Base-by-base conservation (phyloP, 2,113 vertebrate species). In the Blennius ocellaris region DNA sequence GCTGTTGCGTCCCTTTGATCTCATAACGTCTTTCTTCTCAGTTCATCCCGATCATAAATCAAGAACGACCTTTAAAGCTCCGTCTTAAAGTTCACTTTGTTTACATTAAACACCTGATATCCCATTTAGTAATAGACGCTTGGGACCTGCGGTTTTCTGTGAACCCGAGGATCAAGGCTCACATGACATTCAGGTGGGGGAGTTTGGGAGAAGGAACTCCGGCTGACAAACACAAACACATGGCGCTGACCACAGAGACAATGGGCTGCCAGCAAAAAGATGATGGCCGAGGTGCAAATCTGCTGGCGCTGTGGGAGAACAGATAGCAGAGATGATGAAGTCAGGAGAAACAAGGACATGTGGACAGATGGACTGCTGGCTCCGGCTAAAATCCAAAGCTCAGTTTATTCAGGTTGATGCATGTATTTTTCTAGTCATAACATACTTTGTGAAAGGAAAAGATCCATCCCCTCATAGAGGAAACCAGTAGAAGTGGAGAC, bases 161-260 rank as follows among this genome's bases (percentile, higher is more conserved):
- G 55, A 73, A 84, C 67, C 21, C 21, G 41, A 62, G 36, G 21
- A 67, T 66, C 52, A 12, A 15, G 15, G 39, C 52, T 81, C 75
- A 79, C 81, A 69, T 82, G 69, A 87, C 64, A 73, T 44, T 70
- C 11, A 6, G 52, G 21, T 64, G 64, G 38, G 38, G 38, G 76
- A 15, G 37, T 76, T 73, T n/a, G n/a, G 73, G 79, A 55, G 48
- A 54, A 64, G 52, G 73, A 72, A 40, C 52, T 39, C 39, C 36
- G 76, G 10, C 63, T 86, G 92, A 92, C 85, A 71, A 88, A 88
- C 83, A 78, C 86, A 82, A 88, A 89, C 89, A 90, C 81, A 89
- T 92, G 90, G 6, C 65, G 47, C 8, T 11, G 62, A 61, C 68
- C 73, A 61, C 49, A 47, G 78, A 78, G 76, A 87, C 85, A 82